Evolutionary conservation across 2,113 vertebrate species (phyloP).

Genomic region (Lophochroa leadbeateri): DNA sequence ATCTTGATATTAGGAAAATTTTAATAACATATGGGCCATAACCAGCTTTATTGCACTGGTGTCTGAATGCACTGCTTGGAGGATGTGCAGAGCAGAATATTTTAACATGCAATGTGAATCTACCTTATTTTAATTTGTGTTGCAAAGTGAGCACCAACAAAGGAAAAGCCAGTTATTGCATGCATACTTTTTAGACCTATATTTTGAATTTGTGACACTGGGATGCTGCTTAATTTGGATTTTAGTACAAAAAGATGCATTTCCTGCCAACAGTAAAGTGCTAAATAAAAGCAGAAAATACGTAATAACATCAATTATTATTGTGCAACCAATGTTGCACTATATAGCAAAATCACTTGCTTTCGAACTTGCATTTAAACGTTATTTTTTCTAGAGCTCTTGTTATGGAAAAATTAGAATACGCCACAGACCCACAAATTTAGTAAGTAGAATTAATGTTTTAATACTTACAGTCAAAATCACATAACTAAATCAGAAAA

Average conservation of each 20-base stretch:
- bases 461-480: background rate
- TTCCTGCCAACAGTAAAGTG: background rate
- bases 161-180: background rate
- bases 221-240: background rate
- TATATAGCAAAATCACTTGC: background rate
- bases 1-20: background rate
- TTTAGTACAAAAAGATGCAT: background rate
- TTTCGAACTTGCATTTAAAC: background rate
- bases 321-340: background rate
- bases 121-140: background rate
- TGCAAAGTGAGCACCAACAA: background rate
- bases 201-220: background rate
- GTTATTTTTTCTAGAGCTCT: background rate
- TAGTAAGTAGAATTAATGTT: background rate
- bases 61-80: background rate
- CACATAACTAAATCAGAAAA: background rate
- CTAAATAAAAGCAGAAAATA: background rate
- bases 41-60: background rate
- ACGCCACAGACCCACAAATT: background rate
- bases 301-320: background rate
- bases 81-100: rapidly evolving
- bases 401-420: background rate
- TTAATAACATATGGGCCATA: background rate
- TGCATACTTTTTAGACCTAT: background rate
- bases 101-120: background rate